Base-by-base conservation (phyloP, 2,888 invertebrate species). In the Campoplex nolae region DNA sequence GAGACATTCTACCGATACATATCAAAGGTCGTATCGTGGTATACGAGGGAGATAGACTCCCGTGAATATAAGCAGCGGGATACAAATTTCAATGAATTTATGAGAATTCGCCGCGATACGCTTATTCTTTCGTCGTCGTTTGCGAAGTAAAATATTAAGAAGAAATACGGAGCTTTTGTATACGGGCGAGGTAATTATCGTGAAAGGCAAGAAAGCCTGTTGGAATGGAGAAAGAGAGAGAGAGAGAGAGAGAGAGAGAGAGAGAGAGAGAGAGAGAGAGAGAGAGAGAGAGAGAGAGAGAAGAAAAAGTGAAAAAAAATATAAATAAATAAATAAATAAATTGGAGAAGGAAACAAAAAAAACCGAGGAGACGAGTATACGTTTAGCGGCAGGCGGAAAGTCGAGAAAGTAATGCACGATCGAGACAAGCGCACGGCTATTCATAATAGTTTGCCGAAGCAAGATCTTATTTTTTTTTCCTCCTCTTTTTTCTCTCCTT, bases 381-480 rank as follows among this genome's bases (percentile, higher is more conserved):
- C n/a, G n/a, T n/a, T 62, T 32, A 28, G 58, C 58, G 58, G 32
- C 58, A 32, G 35, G 51, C 54, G 79, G 79, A 74, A 38, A 73
- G 58, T n/a, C 76, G 88, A 81, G 75, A 86, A 85, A 91, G 77
- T 91, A 90, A 92, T 90, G 90, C 88, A 78, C 90, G 90, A 90
- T 92, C 88, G 90, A 92, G 90, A 90, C 89, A 90, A 90, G 89
- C 90, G 89, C 85, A 85, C 45, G 18, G 88, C 86, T 89, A 89
- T 91, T 92, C 90, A 89, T 90, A 91, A 91, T 89, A 90, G 89
- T 91, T 91, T 91, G 90, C 88, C 82, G 84, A 88, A 89, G 88
- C 77, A 78, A 86, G 74, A 73, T 74, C 79, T 71, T 82, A 8
- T 83, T 79, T 58, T 68, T 68, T 73, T 23, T 23, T 23, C 23